Conservation (phyloP, 2,888 invertebrate genomes). For the Drosophila antonietae region DNA sequence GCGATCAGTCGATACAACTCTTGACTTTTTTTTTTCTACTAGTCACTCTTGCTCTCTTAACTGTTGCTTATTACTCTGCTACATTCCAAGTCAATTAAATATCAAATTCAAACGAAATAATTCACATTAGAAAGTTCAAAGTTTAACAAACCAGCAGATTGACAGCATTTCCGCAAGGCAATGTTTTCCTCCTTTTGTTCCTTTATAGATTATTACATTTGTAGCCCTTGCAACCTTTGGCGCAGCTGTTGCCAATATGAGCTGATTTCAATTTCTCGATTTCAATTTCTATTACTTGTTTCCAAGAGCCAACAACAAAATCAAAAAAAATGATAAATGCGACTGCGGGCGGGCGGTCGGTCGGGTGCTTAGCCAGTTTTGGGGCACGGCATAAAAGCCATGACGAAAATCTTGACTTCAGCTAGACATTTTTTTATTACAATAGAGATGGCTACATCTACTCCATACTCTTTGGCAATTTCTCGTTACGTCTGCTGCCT, state of each 20-base stretch:
- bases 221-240: background rate
- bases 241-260: conserved; percentile 10
- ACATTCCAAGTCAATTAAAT: background rate
- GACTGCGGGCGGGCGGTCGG: background rate
- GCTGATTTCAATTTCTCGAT: conserved; percentile 10
- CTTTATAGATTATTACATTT: background rate
- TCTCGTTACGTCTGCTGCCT: conserved; percentile 30
- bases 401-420: conserved; percentile 14
- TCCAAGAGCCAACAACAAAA: conserved; percentile 20
- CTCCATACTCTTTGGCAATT: conserved; percentile 4
- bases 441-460: conserved; percentile 14
- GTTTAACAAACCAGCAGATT: background rate
- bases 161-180: background rate
- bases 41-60: too few species aligned
- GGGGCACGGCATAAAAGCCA: conserved; percentile 17
- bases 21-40: too few species aligned
- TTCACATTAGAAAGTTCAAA: background rate
- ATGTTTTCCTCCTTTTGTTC: background rate
- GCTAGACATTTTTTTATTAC: conserved; percentile 7
- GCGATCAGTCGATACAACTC: too few species aligned
- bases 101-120: background rate
- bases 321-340: conserved; percentile 21
- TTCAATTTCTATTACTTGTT: conserved; percentile 33
- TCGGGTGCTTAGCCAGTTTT: background rate
- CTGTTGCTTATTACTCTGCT: background rate